Evolutionary conservation across 1,140 invertebrate genomes (phyloP).

Genomic region (Steinernema khuongi): DNA sequence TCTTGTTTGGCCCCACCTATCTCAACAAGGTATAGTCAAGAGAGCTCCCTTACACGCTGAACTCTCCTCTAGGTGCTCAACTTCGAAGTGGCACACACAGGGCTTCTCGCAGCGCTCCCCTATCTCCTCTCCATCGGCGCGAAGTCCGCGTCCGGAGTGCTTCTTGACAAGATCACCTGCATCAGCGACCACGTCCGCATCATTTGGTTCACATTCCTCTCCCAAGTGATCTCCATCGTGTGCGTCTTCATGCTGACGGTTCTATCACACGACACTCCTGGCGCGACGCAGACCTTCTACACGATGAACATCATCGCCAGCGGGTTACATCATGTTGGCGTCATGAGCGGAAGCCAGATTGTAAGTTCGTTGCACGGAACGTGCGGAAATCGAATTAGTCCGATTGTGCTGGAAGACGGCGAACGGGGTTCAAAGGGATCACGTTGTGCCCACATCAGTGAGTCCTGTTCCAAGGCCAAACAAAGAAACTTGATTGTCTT

Average conservation of each 20-base stretch:
- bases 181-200: background rate
- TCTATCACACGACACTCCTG: constrained; percentile 1
- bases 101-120: background rate
- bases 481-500: too few species aligned
- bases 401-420: too few species aligned
- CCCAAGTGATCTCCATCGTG: background rate
- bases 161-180: background rate
- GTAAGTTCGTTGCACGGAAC: too few species aligned
- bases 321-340: background rate
- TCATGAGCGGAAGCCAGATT: background rate
- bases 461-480: too few species aligned
- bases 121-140: background rate
- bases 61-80: background rate
- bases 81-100: constrained; percentile 1
- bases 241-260: constrained; percentile 8
- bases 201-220: background rate
- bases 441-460: too few species aligned
- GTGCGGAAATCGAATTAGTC: too few species aligned
- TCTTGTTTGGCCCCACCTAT: constrained; percentile 43
- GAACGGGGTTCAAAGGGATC: too few species aligned
- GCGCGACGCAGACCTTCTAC: background rate
- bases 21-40: constrained; percentile 17
- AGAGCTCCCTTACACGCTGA: background rate
- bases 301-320: background rate
- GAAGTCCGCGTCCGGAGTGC: background rate